A percentile compares a stretch with the other conserved stretches of the same genome.
phyloP scores from a whole-genome alignment of 2,888 invertebrate genomes.

The Agrilus cyanescens region DNA sequence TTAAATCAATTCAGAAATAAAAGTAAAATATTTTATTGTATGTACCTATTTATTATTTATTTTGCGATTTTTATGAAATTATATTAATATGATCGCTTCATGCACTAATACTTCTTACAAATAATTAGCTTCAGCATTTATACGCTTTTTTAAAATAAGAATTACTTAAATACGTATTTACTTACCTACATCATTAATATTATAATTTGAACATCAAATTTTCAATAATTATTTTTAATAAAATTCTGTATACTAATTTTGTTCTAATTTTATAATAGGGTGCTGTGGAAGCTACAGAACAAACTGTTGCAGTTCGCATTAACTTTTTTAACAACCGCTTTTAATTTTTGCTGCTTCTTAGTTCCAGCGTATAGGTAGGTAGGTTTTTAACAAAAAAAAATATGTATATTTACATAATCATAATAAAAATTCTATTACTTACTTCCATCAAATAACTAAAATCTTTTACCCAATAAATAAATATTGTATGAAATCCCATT shows the following conservation, averaged over 20 bases:
- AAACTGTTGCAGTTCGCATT: slow-evolving; percentile 57
- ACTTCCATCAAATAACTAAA: too few species aligned
- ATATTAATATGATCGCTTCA: too few species aligned
- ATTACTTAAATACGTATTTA: too few species aligned
- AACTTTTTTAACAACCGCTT: slow-evolving; percentile 57
- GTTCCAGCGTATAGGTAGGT: slow-evolving; percentile 51
- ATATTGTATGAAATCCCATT: too few species aligned
- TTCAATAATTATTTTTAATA: not conserved
- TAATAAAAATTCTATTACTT: not conserved
- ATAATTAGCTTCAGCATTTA: too few species aligned
- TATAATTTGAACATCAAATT: not conserved
- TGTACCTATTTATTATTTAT: too few species aligned
- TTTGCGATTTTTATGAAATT: too few species aligned
- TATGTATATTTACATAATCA: not conserved
- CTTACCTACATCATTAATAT: not conserved
- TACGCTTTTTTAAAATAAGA: not conserved
- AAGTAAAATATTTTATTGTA: too few species aligned
- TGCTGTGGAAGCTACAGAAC: slow-evolving; percentile 53
- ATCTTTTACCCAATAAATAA: too few species aligned
- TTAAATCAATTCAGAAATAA: too few species aligned
- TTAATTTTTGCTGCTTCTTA: slow-evolving; percentile 57
- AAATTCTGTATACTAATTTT: slow-evolving; percentile 1
- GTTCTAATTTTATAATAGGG: slow-evolving; percentile 31
- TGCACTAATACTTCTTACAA: too few species aligned
- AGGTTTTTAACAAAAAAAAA: not conserved